phyloP scores from a whole-genome alignment of 92 coral and sea anemone genomes.

The Zoanthus gigantus region DNA sequence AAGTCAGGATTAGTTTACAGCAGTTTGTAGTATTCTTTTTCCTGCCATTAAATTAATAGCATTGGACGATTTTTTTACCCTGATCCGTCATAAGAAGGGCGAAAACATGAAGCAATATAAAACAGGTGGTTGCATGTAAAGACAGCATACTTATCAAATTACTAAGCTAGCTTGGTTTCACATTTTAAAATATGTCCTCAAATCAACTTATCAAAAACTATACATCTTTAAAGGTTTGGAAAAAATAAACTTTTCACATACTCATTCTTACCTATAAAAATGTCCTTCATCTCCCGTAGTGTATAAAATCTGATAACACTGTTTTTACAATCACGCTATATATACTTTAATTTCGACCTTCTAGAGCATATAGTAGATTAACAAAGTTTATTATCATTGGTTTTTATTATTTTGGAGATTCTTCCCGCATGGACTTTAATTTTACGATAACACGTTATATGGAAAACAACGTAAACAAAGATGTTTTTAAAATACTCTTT shows the following conservation, averaged over 20 bases:
- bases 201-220: neutral
- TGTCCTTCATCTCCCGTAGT: neutral
- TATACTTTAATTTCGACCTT: neutral
- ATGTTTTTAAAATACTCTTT: neutral
- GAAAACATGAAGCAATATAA: neutral
- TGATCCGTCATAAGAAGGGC: neutral
- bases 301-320: neutral
- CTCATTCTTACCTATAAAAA: neutral
- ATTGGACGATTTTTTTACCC: neutral
- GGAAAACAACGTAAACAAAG: neutral
- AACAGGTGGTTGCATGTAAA: neutral
- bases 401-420: neutral
- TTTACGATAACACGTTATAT: neutral
- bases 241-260: neutral
- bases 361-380: neutral
- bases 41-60: neutral
- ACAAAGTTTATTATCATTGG: neutral
- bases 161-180: neutral
- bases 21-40: neutral
- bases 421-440: conserved; percentile 3
- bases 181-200: neutral
- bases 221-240: neutral
- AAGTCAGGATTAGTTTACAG: too few species aligned
- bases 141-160: neutral
- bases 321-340: neutral